Conservation (phyloP, 2,888 invertebrate species). For the Lochmaea crataegi region DNA sequence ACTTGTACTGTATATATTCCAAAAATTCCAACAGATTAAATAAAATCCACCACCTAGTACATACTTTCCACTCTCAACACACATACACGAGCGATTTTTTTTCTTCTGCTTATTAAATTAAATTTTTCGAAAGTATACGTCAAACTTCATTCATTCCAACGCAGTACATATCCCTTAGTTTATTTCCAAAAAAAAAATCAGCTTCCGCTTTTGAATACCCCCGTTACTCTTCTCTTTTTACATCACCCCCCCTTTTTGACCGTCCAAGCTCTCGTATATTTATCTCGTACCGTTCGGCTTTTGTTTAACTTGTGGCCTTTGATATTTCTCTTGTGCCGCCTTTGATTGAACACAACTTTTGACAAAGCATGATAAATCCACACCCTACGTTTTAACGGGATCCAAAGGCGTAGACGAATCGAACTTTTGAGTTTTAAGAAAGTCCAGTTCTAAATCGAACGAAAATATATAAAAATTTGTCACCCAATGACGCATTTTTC, state of each 20-base stretch:
- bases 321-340: constrained; percentile 43
- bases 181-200: constrained; percentile 8
- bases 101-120: not conserved
- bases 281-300: constrained; percentile 31
- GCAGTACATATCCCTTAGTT: not conserved
- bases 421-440: not conserved
- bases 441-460: too few species aligned
- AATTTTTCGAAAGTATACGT: not conserved
- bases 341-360: constrained; percentile 38
- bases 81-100: not conserved
- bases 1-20: too few species aligned
- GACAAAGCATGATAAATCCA: constrained; percentile 21
- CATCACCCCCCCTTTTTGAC: constrained; percentile 4
- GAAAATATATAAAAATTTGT: too few species aligned
- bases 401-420: constrained; percentile 11
- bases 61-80: not conserved
- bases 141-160: not conserved
- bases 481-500: too few species aligned
- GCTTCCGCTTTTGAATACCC: not conserved
- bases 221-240: not conserved
- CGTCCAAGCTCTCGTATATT: not conserved
- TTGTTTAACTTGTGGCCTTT: constrained; percentile 49
- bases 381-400: constrained; percentile 11
- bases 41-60: too few species aligned
- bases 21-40: too few species aligned